These are phyloP conservation scores for Coelopa frigida DNA, from an alignment of 1,140 invertebrate genomes.

Conservation along the genomic window DNA sequence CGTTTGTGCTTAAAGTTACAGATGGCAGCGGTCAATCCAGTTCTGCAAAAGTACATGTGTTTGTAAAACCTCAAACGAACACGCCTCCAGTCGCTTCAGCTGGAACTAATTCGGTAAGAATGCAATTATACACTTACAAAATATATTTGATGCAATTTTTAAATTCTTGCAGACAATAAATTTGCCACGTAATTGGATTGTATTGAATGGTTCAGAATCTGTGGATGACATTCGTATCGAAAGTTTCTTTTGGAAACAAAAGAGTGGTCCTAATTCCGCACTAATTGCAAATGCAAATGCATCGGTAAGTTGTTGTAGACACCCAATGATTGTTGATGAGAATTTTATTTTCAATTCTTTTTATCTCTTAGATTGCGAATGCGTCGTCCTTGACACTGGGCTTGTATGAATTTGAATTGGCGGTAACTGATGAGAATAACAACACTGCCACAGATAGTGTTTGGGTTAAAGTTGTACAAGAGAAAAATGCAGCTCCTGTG, in stretches of 20 bases:
- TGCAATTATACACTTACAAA: background rate
- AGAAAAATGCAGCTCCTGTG: slow-evolving; percentile 80
- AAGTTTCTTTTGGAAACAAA: slow-evolving; percentile 74
- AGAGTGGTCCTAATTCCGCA: slow-evolving; percentile 58
- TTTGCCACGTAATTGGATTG: slow-evolving; percentile 69
- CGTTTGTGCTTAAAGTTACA: slow-evolving; percentile 86
- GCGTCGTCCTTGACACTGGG: slow-evolving; percentile 76
- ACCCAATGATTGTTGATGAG: background rate
- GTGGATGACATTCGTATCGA: slow-evolving; percentile 79
- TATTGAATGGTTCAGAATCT: slow-evolving; percentile 73
- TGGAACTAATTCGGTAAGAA: slow-evolving; percentile 46
- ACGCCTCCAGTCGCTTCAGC: slow-evolving; percentile 69
- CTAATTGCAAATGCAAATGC: slow-evolving; percentile 43
- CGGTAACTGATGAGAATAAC: slow-evolving; percentile 75
- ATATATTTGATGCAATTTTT: background rate
- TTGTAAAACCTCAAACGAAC: slow-evolving; percentile 85
- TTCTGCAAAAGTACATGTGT: slow-evolving; percentile 80
- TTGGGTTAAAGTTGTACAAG: slow-evolving; percentile 79
- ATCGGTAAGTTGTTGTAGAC: slow-evolving; percentile 41
- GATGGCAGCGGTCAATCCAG: slow-evolving; percentile 82
- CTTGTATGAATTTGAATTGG: slow-evolving; percentile 74
- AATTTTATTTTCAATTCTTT: background rate
- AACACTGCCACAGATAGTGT: slow-evolving; percentile 68
- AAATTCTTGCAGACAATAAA: slow-evolving; percentile 59
- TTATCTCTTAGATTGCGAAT: slow-evolving; percentile 52